phyloP scores from a whole-genome alignment of 1,140 invertebrate species.

The Eubasilissa regina region DNA sequence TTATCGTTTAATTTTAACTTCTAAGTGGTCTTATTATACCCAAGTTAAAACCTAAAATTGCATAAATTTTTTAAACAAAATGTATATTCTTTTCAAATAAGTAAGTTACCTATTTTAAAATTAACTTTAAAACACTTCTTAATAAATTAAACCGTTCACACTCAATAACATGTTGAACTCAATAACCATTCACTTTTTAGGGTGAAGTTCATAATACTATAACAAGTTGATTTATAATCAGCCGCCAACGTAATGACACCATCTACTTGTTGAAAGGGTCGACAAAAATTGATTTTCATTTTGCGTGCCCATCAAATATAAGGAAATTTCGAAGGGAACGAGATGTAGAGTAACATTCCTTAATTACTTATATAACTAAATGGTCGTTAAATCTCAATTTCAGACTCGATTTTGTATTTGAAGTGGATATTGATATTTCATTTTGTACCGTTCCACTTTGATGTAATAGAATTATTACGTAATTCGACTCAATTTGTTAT shows the following conservation, averaged over 20 bases:
- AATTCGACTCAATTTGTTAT: constrained; percentile 14
- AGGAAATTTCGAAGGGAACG: constrained; percentile 3
- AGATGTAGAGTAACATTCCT: constrained; percentile 15
- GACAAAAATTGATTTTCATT: constrained; percentile 23
- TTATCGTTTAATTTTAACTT: no score
- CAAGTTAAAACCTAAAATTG: no score
- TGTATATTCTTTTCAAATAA: no score
- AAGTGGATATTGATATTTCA: constrained; percentile 26
- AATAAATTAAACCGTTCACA: no score
- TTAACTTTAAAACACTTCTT: no score
- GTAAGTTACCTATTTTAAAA: no score
- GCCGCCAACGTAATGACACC: constrained; percentile 1
- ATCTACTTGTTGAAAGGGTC: constrained; percentile 5
- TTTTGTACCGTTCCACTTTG: constrained; percentile 16
- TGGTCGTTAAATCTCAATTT: constrained; percentile 15
- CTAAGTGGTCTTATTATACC: no score
- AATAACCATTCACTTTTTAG: constrained; percentile 3
- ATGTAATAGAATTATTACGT: constrained; percentile 12
- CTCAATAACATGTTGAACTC: background rate
- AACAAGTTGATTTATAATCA: constrained; percentile 21
- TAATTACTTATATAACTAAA: constrained; percentile 27
- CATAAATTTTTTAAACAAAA: no score
- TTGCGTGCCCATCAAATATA: constrained; percentile 17
- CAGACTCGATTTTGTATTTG: constrained; percentile 3
- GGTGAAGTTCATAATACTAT: constrained; percentile 11